Conservation (phyloP, 2,113 vertebrate genomes). For the Engraulis encrasicolus region DNA sequence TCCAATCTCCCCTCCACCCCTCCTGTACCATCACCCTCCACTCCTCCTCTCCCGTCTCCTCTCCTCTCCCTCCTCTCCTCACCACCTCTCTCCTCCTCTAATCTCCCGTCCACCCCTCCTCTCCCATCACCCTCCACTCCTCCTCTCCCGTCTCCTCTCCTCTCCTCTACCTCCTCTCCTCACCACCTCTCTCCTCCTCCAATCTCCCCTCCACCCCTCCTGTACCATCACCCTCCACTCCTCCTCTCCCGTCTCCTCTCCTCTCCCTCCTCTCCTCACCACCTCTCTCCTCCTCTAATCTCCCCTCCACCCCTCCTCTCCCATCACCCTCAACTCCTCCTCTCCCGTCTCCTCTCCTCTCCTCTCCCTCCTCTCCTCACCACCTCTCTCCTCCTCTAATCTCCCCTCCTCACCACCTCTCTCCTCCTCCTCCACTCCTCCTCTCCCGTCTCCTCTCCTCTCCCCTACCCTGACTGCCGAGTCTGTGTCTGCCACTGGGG, state of each 20-base stretch:
- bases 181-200: too few species aligned
- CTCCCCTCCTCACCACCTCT: background rate
- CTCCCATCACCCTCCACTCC: background rate
- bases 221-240: too few species aligned
- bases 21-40: background rate
- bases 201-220: background rate
- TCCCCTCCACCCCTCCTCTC: background rate
- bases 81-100: too few species aligned
- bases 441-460: background rate
- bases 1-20: background rate
- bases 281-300: too few species aligned
- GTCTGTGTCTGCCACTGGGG: background rate
- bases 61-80: too few species aligned
- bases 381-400: too few species aligned
- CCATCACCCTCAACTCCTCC: background rate
- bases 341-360: too few species aligned
- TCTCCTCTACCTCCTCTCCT: too few species aligned
- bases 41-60: background rate
- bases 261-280: too few species aligned
- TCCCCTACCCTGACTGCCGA: too few species aligned
- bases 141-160: background rate
- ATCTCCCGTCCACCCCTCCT: background rate
- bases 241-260: background rate
- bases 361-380: too few species aligned
- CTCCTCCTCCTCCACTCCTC: background rate